Evolutionary conservation across 2,888 invertebrate genomes (phyloP).

Genomic region (Geotrupes spiniger): DNA sequence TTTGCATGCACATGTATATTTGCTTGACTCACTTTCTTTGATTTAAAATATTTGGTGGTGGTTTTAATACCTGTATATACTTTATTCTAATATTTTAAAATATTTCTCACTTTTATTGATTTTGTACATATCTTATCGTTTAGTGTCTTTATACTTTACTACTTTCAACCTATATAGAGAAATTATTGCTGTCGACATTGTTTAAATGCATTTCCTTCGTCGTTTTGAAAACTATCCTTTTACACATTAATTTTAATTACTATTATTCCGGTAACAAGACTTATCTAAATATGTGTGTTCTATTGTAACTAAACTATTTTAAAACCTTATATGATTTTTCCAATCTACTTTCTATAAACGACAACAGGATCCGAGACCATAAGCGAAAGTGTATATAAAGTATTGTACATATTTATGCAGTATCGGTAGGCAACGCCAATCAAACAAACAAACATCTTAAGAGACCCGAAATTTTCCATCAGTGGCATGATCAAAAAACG

Average conservation of each 20-base stretch:
- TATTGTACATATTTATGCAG: constrained; percentile 2
- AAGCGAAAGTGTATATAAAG: neutral
- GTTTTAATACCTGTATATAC: constrained; percentile 8
- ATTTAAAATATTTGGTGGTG: constrained; percentile 10
- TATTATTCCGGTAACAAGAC: constrained; percentile 7
- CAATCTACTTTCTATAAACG: constrained; percentile 21
- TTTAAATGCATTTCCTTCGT: neutral
- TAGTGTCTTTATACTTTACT: too few species aligned
- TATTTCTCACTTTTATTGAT: neutral
- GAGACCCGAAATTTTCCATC: neutral
- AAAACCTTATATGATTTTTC: constrained; percentile 3
- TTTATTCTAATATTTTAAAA: constrained; percentile 6
- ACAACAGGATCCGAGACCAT: neutral
- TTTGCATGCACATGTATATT: constrained; percentile 11
- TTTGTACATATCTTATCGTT: neutral
- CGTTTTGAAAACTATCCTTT: neutral
- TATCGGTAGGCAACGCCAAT: constrained; percentile 16
- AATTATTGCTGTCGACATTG: neutral
- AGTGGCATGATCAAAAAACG: too few species aligned
- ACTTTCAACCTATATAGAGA: too few species aligned
- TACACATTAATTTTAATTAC: constrained; percentile 4
- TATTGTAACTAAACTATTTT: constrained; percentile 17
- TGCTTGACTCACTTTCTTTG: constrained; percentile 13
- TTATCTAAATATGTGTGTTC: constrained; percentile 4
- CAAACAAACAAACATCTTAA: constrained; percentile 15